Evolutionary conservation across 2,113 vertebrate genomes (phyloP), one percentile per base, ranked within the genome.

Genomic region (Oceanites oceanicus): DNA sequence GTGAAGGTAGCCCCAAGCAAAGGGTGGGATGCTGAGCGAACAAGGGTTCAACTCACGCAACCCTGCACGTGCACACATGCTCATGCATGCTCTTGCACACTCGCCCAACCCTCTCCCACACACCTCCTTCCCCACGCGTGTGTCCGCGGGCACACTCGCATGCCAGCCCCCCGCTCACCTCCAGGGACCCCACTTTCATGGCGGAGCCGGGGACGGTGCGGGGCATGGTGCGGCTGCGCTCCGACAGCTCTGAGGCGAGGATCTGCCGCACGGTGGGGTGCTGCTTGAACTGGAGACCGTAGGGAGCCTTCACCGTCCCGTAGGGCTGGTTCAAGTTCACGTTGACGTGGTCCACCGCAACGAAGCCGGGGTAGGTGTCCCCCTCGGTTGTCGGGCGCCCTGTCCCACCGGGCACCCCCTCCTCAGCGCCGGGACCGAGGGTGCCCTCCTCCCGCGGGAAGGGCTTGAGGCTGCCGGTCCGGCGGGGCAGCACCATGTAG

Each of bases 191-290:
- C 97, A 99, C 98, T 83, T 99, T 99, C 98, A 98, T 97, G 98
- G 98, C 98, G 34, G 98, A 99, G 96, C 99, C 99, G 3, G 99
- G 99, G 91, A 99, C 98, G 22, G 99, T 99, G 86, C 99, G 99
- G 50, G 99, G 99, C 98, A 99, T 99, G 98, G 99, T 99, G 95
- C 99, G 98, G 98, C 99, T 99, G 97, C 99, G 98, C 96, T 99
- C 99, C 52, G 98, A 98, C 13, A 99, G 98, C 91, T 98, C 99
- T 7, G 98, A 98, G 34, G 99, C 98, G 88, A 99, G 98, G 95
- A 99, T 99, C 98, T 99, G 99, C 96, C 99, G 97, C 72, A 99
- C 99, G 0, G 99, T 99, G 7, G 99, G 99, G 9, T 99, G 99
- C 55, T 99, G 99, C 97, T 99, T 99, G 97, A 99, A 99, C 95